phyloP scores from a whole-genome alignment of 1,140 invertebrate species.

The Rhagoletis zephyria region DNA sequence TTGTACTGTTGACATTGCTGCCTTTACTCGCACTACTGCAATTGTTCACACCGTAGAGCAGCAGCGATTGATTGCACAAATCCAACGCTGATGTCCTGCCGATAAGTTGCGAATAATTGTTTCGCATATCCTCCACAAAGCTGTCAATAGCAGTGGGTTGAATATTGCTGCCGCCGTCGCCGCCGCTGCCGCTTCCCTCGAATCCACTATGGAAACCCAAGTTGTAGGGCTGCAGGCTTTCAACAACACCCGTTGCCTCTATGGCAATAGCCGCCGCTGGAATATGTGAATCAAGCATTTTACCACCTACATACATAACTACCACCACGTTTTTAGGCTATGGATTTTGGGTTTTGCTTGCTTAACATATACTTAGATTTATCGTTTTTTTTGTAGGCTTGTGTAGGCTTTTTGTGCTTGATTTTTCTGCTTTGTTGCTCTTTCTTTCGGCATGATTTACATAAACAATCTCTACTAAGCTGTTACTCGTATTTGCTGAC shows the following conservation, averaged over 20 bases:
- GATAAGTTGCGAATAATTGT: constrained; percentile 34
- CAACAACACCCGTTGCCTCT: neutral
- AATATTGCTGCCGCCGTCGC: neutral
- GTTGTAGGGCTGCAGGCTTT: neutral
- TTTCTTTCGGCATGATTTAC: neutral
- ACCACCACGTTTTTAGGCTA: neutral
- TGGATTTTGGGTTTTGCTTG: neutral
- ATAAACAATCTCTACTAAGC: neutral
- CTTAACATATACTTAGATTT: neutral
- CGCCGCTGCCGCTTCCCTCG: neutral
- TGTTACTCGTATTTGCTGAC: neutral
- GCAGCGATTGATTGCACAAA: constrained; percentile 48
- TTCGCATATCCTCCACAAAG: neutral
- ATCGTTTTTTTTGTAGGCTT: neutral
- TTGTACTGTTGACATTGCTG: neutral
- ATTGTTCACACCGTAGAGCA: neutral
- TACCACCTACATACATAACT: no score
- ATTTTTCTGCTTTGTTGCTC: neutral
- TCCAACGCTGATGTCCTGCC: neutral
- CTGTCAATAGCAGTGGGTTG: neutral
- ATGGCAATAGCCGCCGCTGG: neutral
- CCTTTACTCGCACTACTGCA: neutral
- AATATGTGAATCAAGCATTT: neutral
- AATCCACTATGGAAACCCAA: neutral
- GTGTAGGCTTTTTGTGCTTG: neutral